A percentile compares a stretch with the other conserved stretches of the same genome.
These are phyloP conservation scores for Podarcis raffonei DNA, from an alignment of 2,113 vertebrate genomes.

Conservation along the genomic window DNA sequence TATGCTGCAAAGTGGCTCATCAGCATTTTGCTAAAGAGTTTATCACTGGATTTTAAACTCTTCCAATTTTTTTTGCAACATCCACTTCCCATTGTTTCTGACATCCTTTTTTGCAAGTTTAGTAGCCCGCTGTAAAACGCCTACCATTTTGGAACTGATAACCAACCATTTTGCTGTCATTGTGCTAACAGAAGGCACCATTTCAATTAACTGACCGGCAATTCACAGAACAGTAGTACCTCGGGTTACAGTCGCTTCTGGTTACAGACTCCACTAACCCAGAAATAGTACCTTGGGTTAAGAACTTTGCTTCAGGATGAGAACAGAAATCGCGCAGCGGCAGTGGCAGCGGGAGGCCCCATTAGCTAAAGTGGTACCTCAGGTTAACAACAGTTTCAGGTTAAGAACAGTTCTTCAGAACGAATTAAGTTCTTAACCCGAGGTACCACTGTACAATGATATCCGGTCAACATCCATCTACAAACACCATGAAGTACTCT, in stretches of 20 bases:
- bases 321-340: too few relatives aligned
- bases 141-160: not conserved
- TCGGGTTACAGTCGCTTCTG: too few relatives aligned
- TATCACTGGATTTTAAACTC: not conserved
- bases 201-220: not conserved
- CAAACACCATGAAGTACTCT: slow-evolving; percentile 6
- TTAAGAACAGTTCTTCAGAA: too few relatives aligned
- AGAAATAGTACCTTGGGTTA: too few relatives aligned
- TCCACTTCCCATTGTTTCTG: not conserved
- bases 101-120: not conserved
- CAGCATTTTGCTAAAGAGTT: not conserved
- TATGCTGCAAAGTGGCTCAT: not conserved
- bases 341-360: too few relatives aligned
- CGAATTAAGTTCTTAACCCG: too few relatives aligned
- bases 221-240: accelerated
- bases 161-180: slow-evolving; percentile 2
- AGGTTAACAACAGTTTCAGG: too few relatives aligned
- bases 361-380: too few relatives aligned
- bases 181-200: not conserved
- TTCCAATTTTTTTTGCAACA: not conserved
- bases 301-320: too few relatives aligned
- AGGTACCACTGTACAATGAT: accelerated
- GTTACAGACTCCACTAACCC: too few relatives aligned
- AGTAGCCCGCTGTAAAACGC: not conserved
- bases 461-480: not conserved